A percentile compares a stretch with the other conserved stretches of the same genome.
Evolutionary conservation across 2,888 invertebrate genomes (phyloP).

Genomic region (Microctonus hyperodae): DNA sequence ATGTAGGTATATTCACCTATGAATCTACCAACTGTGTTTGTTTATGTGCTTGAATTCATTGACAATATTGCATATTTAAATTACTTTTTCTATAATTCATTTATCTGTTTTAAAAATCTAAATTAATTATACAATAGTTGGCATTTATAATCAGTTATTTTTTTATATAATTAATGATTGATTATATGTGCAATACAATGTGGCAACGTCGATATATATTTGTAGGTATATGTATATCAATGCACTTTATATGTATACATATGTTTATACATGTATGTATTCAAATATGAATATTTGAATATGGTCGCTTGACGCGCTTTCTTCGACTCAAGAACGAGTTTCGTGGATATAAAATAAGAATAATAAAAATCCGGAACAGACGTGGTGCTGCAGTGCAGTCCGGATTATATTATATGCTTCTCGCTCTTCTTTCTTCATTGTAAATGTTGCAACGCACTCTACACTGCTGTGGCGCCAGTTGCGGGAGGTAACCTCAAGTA

Average conservation of each 20-base stretch:
- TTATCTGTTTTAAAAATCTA: background rate
- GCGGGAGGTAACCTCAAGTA: slow-evolving; percentile 35
- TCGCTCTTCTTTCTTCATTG: background rate
- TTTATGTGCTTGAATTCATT: slow-evolving; percentile 24
- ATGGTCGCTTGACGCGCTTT: slow-evolving; percentile 26
- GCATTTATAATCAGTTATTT: slow-evolving; percentile 39
- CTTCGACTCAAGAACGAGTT: slow-evolving; percentile 29
- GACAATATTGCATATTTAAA: background rate
- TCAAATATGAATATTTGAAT: slow-evolving; percentile 30
- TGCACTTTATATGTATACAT: slow-evolving; percentile 3
- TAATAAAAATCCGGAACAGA: slow-evolving; percentile 14
- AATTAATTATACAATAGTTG: slow-evolving; percentile 27
- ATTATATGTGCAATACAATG: slow-evolving; percentile 32
- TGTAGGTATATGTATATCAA: slow-evolving; percentile 36
- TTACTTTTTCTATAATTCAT: background rate
- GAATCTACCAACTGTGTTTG: slow-evolving; percentile 37
- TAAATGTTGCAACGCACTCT: slow-evolving; percentile 15
- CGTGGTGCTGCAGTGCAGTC: slow-evolving; percentile 17
- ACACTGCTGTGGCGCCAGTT: slow-evolving; percentile 32
- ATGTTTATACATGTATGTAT: slow-evolving; percentile 35
- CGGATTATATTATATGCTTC: slow-evolving; percentile 10
- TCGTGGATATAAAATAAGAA: slow-evolving; percentile 22
- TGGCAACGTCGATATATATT: slow-evolving; percentile 41
- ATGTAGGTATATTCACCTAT: slow-evolving; percentile 38
- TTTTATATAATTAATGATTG: slow-evolving; percentile 24